Evolutionary conservation across 1,140 invertebrate species (phyloP), one percentile per base, ranked within the genome.

Genomic region (Trichonephila clavipes): DNA sequence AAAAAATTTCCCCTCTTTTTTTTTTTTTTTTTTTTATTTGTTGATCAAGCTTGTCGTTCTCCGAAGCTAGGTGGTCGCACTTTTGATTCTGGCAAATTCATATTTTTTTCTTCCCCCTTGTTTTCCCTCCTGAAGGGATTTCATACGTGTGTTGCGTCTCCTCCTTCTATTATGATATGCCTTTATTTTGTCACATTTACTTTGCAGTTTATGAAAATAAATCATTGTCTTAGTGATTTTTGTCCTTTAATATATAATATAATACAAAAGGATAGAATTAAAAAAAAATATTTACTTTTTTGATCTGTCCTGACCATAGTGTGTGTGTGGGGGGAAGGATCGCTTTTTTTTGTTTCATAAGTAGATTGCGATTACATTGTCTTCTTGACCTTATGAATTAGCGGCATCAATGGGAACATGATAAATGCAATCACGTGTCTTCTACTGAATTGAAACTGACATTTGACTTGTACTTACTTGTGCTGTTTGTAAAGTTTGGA

Each of bases 11-110:
- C n/a, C 21, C 24, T 19, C 19, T 8, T n/a, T 21, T 8, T 83
- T 59, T 83, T 83, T 51, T 21, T 7, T 83, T 59, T 83, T 83
- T 83, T 58, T 59, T 28, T 40, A 77, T 77, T 77, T 77, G 69
- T 77, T 77, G 69, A 77, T 40, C 28, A 34, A 77, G 69, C 69
- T 34, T 40, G 69, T 77, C 69, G 69, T 77, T 77, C 69, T 77
- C 10, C 34, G 69, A 77, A 28, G 69, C 69, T 34, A 77, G 69
- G 69, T 77, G 69, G 69, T 77, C 69, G 69, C 28, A 34, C 69
- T 77, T 77, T 77, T 77, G 69, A 77, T 77, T 77, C 28, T 28
- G 12, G 69, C 69, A 24, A 34, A 77, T 34, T 40, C 69, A 77
- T 28, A 40, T 40, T 40, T 40, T 40, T 40, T 77, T 34, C 34